A percentile compares a stretch with the other conserved stretches of the same genome.
These are phyloP conservation scores for Pantherophis alleghaniensis DNA, from an alignment of 2,797 vertebrate species.

Conservation along the genomic window DNA sequence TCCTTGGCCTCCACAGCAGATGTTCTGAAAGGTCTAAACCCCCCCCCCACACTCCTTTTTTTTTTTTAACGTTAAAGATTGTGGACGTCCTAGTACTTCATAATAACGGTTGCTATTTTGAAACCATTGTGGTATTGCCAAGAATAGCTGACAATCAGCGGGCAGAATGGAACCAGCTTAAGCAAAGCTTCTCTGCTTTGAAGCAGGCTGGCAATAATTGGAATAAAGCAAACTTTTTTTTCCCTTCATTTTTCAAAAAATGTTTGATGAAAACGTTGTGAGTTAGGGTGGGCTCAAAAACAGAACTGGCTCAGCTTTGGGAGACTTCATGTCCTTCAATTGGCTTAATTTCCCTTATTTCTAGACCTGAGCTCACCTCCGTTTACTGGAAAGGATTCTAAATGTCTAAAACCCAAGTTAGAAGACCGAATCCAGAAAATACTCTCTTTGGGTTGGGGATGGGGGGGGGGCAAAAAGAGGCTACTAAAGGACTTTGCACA, in stretches of 20 bases:
- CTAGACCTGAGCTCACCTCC: not conserved
- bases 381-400: too few relatives aligned
- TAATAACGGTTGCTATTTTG: not conserved
- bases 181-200: not conserved
- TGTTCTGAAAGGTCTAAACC: conserved; percentile 4
- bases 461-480: too few relatives aligned
- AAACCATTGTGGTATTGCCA: not conserved
- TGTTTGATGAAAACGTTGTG: not conserved
- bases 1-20: conserved; percentile 5
- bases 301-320: not conserved
- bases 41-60: not conserved
- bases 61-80: conserved; percentile 2
- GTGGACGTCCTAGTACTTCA: not conserved
- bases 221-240: not conserved
- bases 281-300: not conserved
- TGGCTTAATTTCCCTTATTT: not conserved
- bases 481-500: too few relatives aligned
- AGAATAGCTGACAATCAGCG: not conserved
- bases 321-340: not conserved
- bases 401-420: too few relatives aligned
- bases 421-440: too few relatives aligned
- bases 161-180: not conserved
- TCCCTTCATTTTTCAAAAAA: not conserved
- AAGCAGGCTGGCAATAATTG: not conserved
- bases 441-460: too few relatives aligned